Evolutionary conservation across 1,140 invertebrate genomes (phyloP), one percentile per base, ranked within the genome.

Genomic region (Tenebrio molitor): DNA sequence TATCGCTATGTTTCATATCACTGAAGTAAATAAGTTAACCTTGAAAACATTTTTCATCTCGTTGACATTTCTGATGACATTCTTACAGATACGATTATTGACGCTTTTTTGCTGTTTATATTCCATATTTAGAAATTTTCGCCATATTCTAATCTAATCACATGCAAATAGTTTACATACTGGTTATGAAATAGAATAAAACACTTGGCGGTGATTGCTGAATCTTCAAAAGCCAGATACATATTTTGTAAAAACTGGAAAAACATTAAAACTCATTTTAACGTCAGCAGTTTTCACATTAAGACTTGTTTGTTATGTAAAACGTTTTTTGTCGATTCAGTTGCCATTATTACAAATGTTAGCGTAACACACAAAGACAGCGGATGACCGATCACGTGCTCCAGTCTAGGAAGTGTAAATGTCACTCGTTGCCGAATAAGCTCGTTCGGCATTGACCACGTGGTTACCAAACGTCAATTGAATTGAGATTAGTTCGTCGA

Each of bases 1-100:
- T 58, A 58, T 58, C 50, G 50, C 50, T 58, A 8, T 58, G 50
- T 58, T 8, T 58, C 50, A 17, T 58, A 58, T 58, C 50, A 29
- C 23, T 29, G 23, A 58, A 29, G 50, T 58, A 58, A 58, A 39
- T 39, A 39, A 39, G 29, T 58, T 58, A 58, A 58, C 50, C 50
- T 58, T 58, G 50, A 58, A 58, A 15, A 29, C 2, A 29, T 58
- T 46, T 58, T 29, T 16, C 21, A 25, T 12, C n/a, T 25, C 29
- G 23, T 58, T 58, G 50, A 58, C 50, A 25, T 25, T 58, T 29
- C n/a, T 12, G 23, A 58, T 58, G 21, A 15, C 19, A 58, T 58
- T 58, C 36, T 39, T 12, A 39, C 12, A 39, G 36, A 39, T 39
- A 39, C 36, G 2, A 3, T 39, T 39, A 39, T 12, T 39, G 36